A percentile compares a stretch with the other conserved stretches of the same genome.
Evolutionary conservation across 2,113 vertebrate species (phyloP).

Genomic region (Scopus umbretta): DNA sequence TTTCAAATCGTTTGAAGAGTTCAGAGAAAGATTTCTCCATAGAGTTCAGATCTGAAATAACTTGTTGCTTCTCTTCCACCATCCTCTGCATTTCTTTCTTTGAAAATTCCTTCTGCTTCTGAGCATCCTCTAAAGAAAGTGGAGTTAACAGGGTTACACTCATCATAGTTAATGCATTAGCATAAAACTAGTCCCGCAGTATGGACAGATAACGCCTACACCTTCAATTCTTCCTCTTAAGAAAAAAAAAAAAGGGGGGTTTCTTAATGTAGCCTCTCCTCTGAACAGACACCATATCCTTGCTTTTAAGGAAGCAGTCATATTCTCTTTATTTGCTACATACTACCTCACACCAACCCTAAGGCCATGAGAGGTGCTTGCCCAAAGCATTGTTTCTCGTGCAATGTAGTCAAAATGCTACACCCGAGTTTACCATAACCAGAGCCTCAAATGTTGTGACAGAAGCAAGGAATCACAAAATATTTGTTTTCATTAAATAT

Average conservation of each 20-base stretch:
- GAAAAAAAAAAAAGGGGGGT: neutral
- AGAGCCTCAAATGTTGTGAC: neutral
- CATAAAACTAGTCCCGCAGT: neutral
- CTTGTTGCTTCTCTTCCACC: conserved; percentile 81
- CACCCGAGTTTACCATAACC: accelerated
- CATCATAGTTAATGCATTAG: neutral
- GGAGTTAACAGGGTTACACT: neutral
- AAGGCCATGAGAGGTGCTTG: neutral
- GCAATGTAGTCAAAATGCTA: neutral
- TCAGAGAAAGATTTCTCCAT: conserved; percentile 88
- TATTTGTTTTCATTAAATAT: neutral
- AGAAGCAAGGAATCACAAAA: neutral
- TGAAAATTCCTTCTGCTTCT: conserved; percentile 74
- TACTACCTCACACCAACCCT: neutral
- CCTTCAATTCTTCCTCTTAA: neutral
- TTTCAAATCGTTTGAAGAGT: conserved; percentile 88
- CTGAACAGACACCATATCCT: neutral
- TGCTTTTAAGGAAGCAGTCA: neutral
- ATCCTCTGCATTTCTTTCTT: conserved; percentile 71
- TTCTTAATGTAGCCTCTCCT: neutral
- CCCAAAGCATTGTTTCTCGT: neutral
- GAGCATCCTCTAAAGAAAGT: conserved; percentile 71
- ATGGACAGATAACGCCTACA: neutral
- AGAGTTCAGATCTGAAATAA: conserved; percentile 76
- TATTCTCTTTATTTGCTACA: neutral